Evolutionary conservation across 2,113 vertebrate genomes (phyloP), one percentile per base, ranked within the genome.

Genomic region (Pangasianodon gigas): DNA sequence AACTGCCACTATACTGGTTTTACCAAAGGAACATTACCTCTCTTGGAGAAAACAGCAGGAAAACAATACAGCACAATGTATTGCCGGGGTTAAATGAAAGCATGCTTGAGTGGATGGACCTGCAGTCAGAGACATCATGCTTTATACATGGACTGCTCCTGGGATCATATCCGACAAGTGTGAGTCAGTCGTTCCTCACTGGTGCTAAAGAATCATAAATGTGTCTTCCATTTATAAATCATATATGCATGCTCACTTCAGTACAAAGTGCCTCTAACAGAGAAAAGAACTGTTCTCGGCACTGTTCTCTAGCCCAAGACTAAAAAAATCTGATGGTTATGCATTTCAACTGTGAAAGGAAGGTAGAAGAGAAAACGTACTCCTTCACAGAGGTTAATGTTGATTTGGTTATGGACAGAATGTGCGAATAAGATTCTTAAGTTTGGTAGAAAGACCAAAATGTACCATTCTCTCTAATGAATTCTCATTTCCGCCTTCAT

Each of bases 101-200:
- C 74, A 46, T 77, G 74, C 74, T 77, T 77, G 74, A 77, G 74
- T 75, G 71, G 37, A 75, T 44, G 74, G 74, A 77, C 19, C 74
- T 77, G 74, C 19, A 11, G 74, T 77, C 74, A 44, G 74, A 21
- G 41, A 46, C 41, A 24, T 77, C 74, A 24, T 46, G 41, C 74
- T 44, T 77, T 77, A 74, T 44, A 77, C 41, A 77, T 3, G 71
- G 71, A 21, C 7, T 11, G 74, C 9, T 46, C 74, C 74, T 46
- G 74, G 74, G 74, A 77, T 77, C 74, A 46, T 44, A 19, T 77
- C 74, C 8, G 7, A 44, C 37, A 9, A 10, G 19, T 1, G 41
- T 44, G 74, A 46, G 21, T 41, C 41, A 46, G 7, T 10, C 41
- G 8, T 46, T 77, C 41, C 19, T 44, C 74, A 77, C 18, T 24